Percentiles rank a stretch among this genome's conserved stretches.
phyloP scores from a whole-genome alignment of 1,140 invertebrate species.

The Pantala flavescens region DNA sequence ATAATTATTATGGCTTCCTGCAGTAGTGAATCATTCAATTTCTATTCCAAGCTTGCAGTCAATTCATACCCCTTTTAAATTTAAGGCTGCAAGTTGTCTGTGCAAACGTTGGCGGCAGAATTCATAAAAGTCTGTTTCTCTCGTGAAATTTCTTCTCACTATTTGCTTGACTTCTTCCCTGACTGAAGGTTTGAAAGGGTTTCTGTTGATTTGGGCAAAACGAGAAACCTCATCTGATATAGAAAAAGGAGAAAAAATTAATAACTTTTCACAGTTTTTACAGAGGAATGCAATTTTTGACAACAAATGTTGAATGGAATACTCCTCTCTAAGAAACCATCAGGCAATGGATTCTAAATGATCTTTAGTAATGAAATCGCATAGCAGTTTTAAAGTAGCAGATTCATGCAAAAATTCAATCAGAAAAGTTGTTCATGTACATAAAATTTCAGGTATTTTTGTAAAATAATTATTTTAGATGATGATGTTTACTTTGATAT shows the following conservation, averaged over 20 bases:
- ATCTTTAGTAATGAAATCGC: too few relatives aligned
- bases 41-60: too few relatives aligned
- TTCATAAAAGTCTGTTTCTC: conserved; percentile 85
- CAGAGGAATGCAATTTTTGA: neutral
- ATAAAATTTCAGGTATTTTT: too few relatives aligned
- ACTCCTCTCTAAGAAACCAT: too few relatives aligned
- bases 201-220: conserved; percentile 70
- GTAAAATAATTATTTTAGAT: too few relatives aligned
- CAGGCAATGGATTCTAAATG: too few relatives aligned
- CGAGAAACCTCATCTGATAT: conserved; percentile 58
- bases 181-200: conserved; percentile 76
- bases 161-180: conserved; percentile 75
- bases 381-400: too few relatives aligned
- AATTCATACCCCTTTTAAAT: neutral
- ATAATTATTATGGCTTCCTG: too few relatives aligned
- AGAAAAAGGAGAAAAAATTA: neutral
- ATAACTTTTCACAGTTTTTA: neutral
- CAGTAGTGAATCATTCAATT: too few relatives aligned
- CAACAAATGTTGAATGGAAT: conserved; percentile 13
- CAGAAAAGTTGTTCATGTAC: too few relatives aligned
- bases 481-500: too few relatives aligned
- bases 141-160: conserved; percentile 74
- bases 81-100: conserved; percentile 56
- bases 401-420: too few relatives aligned
- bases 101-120: conserved; percentile 77